phyloP scores from a whole-genome alignment of 2,113 vertebrate genomes.

The chimpanzee (Pan troglodytes) region NHGRI_mPanTro3-v2.1_pri NC_072403.2:181376001-181376500 shows the following conservation, averaged over 20 bases:
- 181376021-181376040: not conserved
- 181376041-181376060: rapidly evolving
- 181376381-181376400: not conserved
- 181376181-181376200: not conserved
- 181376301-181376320: too few species aligned
- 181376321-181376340: not conserved
- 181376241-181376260: not conserved
- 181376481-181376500: not conserved
- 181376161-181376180: too few species aligned
- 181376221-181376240: too few species aligned
- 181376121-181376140: not conserved
- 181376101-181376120: rapidly evolving
- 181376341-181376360: not conserved
- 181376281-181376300: not conserved
- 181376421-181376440: not conserved
- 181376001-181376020: too few species aligned
- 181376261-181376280: not conserved
- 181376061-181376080: not conserved
- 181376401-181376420: not conserved
- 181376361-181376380: not conserved
- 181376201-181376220: not conserved
- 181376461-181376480: not conserved
- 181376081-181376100: not conserved
- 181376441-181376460: not conserved
- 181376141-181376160: not conserved